Evolutionary conservation across 2,113 vertebrate species (phyloP), one percentile per base, ranked within the genome.

Genomic region (Raphicerus campestris): DNA sequence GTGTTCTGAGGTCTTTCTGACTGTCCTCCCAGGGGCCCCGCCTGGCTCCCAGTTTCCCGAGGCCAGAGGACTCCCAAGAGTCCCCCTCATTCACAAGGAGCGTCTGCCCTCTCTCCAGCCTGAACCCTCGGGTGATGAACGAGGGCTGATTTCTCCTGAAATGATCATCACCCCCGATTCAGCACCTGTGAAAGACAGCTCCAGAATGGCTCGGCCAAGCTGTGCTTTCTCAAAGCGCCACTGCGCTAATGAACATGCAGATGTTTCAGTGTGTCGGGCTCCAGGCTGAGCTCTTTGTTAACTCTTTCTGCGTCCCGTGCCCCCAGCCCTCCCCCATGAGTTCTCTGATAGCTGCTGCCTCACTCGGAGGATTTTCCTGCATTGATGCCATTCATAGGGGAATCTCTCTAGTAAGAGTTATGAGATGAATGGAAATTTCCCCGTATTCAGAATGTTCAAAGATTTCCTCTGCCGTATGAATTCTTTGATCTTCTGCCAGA

Each of bases 401-500:
- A 60, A 51, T 84, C 87, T 93, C 93, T 94, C 51, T 26, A 35
- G 73, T 10, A 2, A 87, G 90, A 93, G 80, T 96, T 49, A 93
- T 5, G 47, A 87, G 70, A 82, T 94, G 97, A 96, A 89, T 94
- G 89, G 84, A 95, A 93, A 95, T 93, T 93, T 93, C 53, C 87
- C 28, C 28, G 75, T 78, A 96, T 95, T 93, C 92, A 93, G 39
- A 42, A 73, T 28, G 66, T 58, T 93, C 95, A 97, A 56, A 97
- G 97, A 53, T 61, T n/a, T 47, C 53, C 78, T 89, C 92, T 66
- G 61, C 94, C 24, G 6, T 3, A 2, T 45, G 58, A 82, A 61
- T 78, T 45, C 26, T 80, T 94, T 94, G 89, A 24, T 60, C 42
- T 32, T 53, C 92, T 89, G 60, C 89, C 92, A 89, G 82, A 81